Percentiles rank a stretch among this genome's conserved stretches.
Conservation (phyloP, 92 coral and sea anemone species). For the Paragorgia papillata region DNA sequence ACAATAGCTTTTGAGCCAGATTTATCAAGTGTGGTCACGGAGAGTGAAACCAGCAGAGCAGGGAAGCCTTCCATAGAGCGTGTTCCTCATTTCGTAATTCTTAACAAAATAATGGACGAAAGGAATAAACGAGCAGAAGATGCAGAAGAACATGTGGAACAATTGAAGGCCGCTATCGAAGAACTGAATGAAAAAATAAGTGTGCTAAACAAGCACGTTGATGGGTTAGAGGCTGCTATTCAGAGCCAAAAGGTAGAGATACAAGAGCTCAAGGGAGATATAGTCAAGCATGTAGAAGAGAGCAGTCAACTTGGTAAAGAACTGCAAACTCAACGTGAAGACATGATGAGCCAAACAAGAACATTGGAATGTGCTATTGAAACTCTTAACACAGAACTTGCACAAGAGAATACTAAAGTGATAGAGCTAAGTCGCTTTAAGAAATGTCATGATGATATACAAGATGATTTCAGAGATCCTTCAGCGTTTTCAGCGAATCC, state of each 20-base stretch:
- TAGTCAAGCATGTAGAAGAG: constrained; percentile 70
- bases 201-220: constrained; percentile 58
- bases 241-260: constrained; percentile 63
- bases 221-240: constrained; percentile 34
- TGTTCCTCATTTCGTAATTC: constrained; percentile 83
- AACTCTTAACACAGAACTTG: constrained; percentile 73
- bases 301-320: constrained; percentile 59
- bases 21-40: background rate
- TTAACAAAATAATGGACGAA: constrained; percentile 75
- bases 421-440: constrained; percentile 69
- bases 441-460: constrained; percentile 86
- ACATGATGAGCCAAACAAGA: constrained; percentile 65
- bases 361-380: constrained; percentile 63
- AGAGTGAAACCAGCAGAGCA: background rate
- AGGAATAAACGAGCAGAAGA: constrained; percentile 77
- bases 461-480: constrained; percentile 78
- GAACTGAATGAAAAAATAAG: constrained; percentile 50
- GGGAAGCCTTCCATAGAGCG: constrained; percentile 74
- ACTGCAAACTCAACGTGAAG: constrained; percentile 62
- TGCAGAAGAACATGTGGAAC: constrained; percentile 61
- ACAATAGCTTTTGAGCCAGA: constrained; percentile 54
- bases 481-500: constrained; percentile 64
- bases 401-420: constrained; percentile 61
- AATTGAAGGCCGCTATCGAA: constrained; percentile 59
- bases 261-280: constrained; percentile 62